Evolutionary conservation across 2,797 vertebrate species (phyloP).

Genomic region (Tenualosa thibaudeaui): DNA sequence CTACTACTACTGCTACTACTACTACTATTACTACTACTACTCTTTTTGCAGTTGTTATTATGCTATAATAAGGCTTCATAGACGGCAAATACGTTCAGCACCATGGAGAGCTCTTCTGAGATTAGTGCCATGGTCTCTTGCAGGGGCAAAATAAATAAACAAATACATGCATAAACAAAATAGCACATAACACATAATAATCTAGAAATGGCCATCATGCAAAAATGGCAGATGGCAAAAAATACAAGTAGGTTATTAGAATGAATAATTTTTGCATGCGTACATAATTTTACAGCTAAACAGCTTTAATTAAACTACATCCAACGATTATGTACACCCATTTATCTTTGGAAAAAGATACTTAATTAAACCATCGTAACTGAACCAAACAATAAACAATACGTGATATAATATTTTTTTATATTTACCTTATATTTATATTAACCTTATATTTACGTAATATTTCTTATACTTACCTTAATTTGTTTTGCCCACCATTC

Average conservation of each 20-base stretch:
- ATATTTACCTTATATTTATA: too few species aligned
- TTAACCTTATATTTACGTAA: too few species aligned
- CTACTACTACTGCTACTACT: too few species aligned
- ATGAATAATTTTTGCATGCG: not conserved
- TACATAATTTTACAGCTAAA: not conserved
- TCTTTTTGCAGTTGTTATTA: not conserved
- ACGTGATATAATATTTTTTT: not conserved
- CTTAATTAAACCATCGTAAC: not conserved
- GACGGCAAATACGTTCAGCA: conserved; percentile 46
- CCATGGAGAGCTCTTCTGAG: conserved; percentile 50
- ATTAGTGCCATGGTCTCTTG: not conserved
- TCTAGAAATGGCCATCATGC: not conserved
- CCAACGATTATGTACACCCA: not conserved
- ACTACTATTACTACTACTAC: not conserved
- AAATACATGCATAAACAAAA: not conserved
- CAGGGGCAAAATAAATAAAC: not conserved
- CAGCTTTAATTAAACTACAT: too few species aligned
- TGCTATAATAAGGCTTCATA: not conserved
- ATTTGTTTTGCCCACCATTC: too few species aligned
- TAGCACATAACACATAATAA: not conserved
- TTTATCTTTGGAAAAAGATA: not conserved
- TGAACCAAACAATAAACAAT: not conserved
- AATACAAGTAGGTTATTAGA: not conserved
- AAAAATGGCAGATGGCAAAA: not conserved
- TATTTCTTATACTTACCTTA: too few species aligned